Percentiles rank a stretch among this genome's conserved stretches.
phyloP scores from a whole-genome alignment of 1,140 invertebrate genomes.

The Monomorium pharaonis region DNA sequence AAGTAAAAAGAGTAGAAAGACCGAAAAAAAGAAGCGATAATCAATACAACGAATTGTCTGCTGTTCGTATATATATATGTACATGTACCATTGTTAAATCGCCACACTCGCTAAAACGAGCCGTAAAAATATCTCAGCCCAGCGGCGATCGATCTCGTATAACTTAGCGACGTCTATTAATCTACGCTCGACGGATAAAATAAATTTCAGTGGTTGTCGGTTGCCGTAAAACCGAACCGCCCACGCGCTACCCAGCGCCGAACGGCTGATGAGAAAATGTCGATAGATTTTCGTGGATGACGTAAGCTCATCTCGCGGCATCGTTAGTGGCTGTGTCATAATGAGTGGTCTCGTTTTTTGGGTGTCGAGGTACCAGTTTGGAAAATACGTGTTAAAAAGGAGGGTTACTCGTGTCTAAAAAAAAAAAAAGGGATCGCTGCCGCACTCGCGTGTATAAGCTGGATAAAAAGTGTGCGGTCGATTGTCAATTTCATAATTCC shows the following conservation, averaged over 20 bases:
- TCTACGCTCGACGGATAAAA: constrained; percentile 1
- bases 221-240: not conserved
- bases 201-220: not conserved
- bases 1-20: not conserved
- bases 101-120: not conserved
- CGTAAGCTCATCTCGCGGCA: not conserved
- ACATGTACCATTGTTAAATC: not conserved
- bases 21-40: not conserved
- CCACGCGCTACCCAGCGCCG: not conserved
- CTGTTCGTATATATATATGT: not conserved
- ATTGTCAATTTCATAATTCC: constrained; percentile 53
- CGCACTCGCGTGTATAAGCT: not conserved
- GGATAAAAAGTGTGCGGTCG: not conserved
- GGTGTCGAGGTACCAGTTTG: not conserved
- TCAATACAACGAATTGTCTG: not conserved
- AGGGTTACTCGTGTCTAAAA: not conserved
- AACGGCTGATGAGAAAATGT: not conserved
- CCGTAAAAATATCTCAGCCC: not conserved
- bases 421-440: not conserved
- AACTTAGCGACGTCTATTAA: not conserved
- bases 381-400: constrained; percentile 1
- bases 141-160: not conserved
- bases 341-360: not conserved
- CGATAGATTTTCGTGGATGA: constrained; percentile 28
- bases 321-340: not conserved